Conservation (phyloP, 1,140 invertebrate species). For the Leptoteleia sp. region DNA sequence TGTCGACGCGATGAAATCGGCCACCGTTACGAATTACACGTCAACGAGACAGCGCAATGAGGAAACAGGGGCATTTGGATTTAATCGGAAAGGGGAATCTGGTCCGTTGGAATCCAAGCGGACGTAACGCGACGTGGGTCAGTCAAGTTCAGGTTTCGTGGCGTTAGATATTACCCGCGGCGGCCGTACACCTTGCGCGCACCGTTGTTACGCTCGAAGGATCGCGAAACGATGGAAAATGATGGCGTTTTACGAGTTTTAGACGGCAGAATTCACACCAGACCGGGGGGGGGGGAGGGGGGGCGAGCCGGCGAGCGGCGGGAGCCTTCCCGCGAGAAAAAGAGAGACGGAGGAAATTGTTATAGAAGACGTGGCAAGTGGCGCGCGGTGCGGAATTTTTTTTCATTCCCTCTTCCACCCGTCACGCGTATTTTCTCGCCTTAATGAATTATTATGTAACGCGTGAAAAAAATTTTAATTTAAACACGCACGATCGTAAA, state of each 20-base stretch:
- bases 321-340: too few species aligned
- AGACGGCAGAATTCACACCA: slow-evolving; percentile 47
- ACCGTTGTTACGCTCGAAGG: slow-evolving; percentile 57
- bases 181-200: slow-evolving; percentile 45
- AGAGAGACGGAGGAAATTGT: slow-evolving; percentile 23
- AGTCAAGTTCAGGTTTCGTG: slow-evolving; percentile 51
- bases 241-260: slow-evolving; percentile 62
- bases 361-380: slow-evolving; percentile 28
- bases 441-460: too few species aligned
- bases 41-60: slow-evolving; percentile 57
- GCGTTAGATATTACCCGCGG: slow-evolving; percentile 52
- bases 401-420: too few species aligned
- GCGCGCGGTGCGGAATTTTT: too few species aligned
- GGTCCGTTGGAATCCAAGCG: slow-evolving; percentile 42
- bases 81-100: slow-evolving; percentile 52
- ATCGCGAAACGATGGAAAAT: slow-evolving; percentile 57
- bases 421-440: too few species aligned
- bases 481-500: too few species aligned
- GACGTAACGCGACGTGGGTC: slow-evolving; percentile 55
- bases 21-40: slow-evolving; percentile 57
- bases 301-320: too few species aligned
- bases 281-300: too few species aligned
- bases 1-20: slow-evolving; percentile 51
- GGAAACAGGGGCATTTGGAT: slow-evolving; percentile 47
- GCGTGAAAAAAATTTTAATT: too few species aligned